Base-by-base conservation (phyloP, 2,888 invertebrate species). In the Lycaena phlaeas region DNA sequence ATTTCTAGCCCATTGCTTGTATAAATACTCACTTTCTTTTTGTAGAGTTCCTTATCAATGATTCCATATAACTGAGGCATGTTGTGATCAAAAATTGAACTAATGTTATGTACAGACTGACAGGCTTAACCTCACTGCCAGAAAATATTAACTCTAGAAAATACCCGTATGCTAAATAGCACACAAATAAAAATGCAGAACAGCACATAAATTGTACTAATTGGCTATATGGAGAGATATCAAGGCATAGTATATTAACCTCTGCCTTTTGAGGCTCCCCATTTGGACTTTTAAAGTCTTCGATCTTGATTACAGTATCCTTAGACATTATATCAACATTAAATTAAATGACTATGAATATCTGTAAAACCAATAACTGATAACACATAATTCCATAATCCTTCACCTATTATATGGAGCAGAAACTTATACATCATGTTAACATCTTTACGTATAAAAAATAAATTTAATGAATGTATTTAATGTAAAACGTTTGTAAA, bases 61-160 rank as follows among this genome's bases (percentile, higher is more conserved):
- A 87, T 76, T 98, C 97, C 31, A 90, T 64, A 48, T 91, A 86
- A 42, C 95, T 95, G 66, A 97, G 93, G 15, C 89, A 49, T 44
- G 91, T 89, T 61, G 97, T 98, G 59, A 91, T 93, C 11, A 89
- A 87, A 84, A 98, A 98, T 76, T 98, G 97, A 10, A 97, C 86
- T 42, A 97, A 79, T 1, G 98, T 98, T 47, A 98, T 86, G 68
- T 94, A 97, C 91, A 97, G 92, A 31, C 97, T 97, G 61, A 91
- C 93, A 0, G 94, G 92, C 59, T 93, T 91, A 55, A 97, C 94
- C 29, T 95, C 96, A 14, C 94, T 91, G n/a, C 93, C 86, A 0
- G 93, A 91, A 69, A 97, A 98, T 63, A 98, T 94, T 30, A 96
- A 76, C 76, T 98, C 98, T 87, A 94, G 89, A 64, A 94, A 87